phyloP scores from a whole-genome alignment of 2,797 vertebrate genomes.

The Synaphobranchus kaupii region DNA sequence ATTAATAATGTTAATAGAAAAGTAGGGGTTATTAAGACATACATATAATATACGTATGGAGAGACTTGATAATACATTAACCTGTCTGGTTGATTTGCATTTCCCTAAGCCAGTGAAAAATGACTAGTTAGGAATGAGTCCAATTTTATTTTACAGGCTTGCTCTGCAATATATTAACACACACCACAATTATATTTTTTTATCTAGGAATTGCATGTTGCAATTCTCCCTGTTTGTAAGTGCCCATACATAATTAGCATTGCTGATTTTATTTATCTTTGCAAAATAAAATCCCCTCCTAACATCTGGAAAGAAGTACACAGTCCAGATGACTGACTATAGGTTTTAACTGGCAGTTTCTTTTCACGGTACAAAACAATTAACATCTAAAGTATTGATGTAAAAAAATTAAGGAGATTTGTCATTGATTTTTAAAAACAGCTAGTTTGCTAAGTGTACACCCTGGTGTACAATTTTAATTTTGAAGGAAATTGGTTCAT shows the following conservation, averaged over 20 bases:
- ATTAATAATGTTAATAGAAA: constrained; percentile 65
- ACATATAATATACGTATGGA: constrained; percentile 54
- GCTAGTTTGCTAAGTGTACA: no score
- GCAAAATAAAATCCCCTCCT: no score
- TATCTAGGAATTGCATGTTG: constrained; percentile 77
- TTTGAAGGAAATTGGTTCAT: neutral
- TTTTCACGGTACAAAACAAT: neutral
- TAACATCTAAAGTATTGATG: neutral
- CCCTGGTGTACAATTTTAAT: neutral
- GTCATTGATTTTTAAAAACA: neutral
- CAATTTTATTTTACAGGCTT: constrained; percentile 62
- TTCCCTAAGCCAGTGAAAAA: constrained; percentile 47
- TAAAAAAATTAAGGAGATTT: neutral
- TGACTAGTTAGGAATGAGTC: constrained; percentile 48
- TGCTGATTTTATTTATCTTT: neutral
- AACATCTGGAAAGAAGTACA: neutral
- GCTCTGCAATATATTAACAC: constrained; percentile 72
- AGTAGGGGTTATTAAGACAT: constrained; percentile 58
- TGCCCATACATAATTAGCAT: neutral
- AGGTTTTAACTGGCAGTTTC: neutral
- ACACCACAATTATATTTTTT: constrained; percentile 84
- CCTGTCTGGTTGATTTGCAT: constrained; percentile 60
- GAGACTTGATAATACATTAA: constrained; percentile 64
- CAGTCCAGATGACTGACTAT: no score
- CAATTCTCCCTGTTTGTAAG: constrained; percentile 55